Percentiles rank a stretch among this genome's conserved stretches.
These are phyloP conservation scores for Sturnira hondurensis DNA, from an alignment of 2,113 vertebrate genomes.

Conservation along the genomic window DNA sequence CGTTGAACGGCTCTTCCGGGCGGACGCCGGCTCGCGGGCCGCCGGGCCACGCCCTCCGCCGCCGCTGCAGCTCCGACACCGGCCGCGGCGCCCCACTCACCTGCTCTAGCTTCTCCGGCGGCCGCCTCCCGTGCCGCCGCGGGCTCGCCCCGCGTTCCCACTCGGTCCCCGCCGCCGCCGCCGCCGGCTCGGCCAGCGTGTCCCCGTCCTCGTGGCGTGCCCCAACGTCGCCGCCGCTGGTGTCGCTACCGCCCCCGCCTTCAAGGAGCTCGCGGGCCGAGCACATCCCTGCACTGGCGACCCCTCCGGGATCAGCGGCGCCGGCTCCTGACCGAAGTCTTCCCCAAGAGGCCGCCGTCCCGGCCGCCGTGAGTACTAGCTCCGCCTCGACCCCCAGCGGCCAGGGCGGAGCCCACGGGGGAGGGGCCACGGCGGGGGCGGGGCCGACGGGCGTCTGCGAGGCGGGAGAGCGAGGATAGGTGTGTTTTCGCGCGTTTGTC, in stretches of 20 bases:
- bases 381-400: not conserved
- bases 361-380: not conserved
- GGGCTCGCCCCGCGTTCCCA: not conserved
- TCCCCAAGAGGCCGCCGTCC: not conserved
- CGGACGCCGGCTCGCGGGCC: not conserved
- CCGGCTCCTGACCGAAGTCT: not conserved
- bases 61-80: not conserved
- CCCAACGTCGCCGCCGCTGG: constrained; percentile 43
- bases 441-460: not conserved
- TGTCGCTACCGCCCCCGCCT: not conserved
- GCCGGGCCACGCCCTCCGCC: not conserved
- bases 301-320: not conserved
- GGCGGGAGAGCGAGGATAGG: fast-evolving
- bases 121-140: constrained; percentile 58
- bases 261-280: constrained; percentile 64
- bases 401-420: constrained; percentile 33
- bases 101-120: constrained; percentile 21
- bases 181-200: constrained; percentile 15
- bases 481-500: not conserved
- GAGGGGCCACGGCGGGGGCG: not conserved
- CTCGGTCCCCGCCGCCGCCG: not conserved
- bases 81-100: constrained; percentile 30
- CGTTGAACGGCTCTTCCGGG: not conserved
- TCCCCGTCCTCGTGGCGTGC: constrained; percentile 58
- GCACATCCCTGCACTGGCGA: constrained; percentile 58